phyloP scores from a whole-genome alignment of 2,113 vertebrate species.

The Meles meles region DNA sequence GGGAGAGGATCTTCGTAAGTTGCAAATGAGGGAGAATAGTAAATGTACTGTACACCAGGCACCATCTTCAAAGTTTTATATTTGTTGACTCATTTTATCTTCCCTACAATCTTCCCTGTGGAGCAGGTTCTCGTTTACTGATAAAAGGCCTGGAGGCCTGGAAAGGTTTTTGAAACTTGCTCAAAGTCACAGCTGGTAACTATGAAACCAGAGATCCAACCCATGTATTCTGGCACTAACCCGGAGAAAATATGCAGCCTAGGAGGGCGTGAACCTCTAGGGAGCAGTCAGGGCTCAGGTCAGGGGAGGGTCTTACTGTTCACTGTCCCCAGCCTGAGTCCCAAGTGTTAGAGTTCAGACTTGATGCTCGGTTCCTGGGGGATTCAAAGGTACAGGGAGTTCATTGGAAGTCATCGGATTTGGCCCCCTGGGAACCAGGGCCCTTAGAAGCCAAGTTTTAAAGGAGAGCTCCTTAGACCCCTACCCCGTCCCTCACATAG shows the following conservation, averaged over 20 bases:
- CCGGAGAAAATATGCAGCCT: not conserved
- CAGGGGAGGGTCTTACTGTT: not conserved
- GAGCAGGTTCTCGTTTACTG: not conserved
- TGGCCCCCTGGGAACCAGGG: not conserved
- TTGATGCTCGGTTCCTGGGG: not conserved
- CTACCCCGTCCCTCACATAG: not conserved
- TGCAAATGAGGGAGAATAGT: not conserved
- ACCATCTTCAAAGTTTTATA: not conserved
- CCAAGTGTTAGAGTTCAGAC: not conserved
- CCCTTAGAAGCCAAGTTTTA: not conserved
- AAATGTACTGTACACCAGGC: not conserved
- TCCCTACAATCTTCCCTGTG: not conserved
- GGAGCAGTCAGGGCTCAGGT: not conserved
- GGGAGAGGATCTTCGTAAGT: not conserved
- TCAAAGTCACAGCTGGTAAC: not conserved
- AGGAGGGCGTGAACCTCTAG: not conserved
- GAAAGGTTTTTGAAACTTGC: not conserved
- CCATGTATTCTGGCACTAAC: not conserved
- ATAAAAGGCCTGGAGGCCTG: not conserved
- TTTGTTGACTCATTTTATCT: not conserved
- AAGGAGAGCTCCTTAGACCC: not conserved
- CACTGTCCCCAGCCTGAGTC: not conserved
- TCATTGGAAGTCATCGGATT: not conserved
- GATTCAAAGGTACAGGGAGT: slow-evolving; percentile 16
- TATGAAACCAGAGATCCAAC: not conserved